These are phyloP conservation scores for Catostylus mosaicus DNA, from an alignment of 30 jellyfish, hydroid and myxozoan species.

Conservation along the genomic window DNA sequence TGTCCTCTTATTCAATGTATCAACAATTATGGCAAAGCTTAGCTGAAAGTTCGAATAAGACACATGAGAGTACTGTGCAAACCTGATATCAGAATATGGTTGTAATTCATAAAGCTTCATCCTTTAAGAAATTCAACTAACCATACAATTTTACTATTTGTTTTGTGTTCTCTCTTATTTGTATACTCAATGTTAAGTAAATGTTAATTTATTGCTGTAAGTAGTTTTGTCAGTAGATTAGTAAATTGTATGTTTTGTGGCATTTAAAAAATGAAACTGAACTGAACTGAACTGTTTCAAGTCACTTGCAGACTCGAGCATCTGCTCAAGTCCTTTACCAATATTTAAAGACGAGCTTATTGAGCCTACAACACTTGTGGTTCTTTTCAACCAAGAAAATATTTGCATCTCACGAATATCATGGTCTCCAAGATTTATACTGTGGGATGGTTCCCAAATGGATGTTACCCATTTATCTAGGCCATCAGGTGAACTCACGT, in stretches of 20 bases:
- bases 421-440: constrained; percentile 33
- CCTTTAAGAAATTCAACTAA: too few species aligned
- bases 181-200: too few species aligned
- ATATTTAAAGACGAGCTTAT: constrained; percentile 35
- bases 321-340: constrained; percentile 47
- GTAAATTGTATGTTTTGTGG: too few species aligned
- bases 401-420: constrained; percentile 48
- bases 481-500: background rate
- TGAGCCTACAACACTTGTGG: background rate
- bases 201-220: too few species aligned
- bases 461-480: constrained; percentile 22
- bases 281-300: constrained; percentile 23
- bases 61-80: constrained; percentile 47
- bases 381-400: constrained; percentile 23
- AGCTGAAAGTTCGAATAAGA: constrained; percentile 34
- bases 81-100: constrained; percentile 36
- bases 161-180: too few species aligned
- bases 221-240: too few species aligned
- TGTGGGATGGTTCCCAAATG: constrained; percentile 13
- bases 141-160: too few species aligned
- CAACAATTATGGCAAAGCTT: constrained; percentile 45
- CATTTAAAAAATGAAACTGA: too few species aligned
- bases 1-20: constrained; percentile 22
- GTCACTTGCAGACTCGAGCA: constrained; percentile 47
- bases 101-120: constrained; percentile 39